Percentiles rank a stretch among this genome's conserved stretches.
These are phyloP conservation scores for Pempheris klunzingeri DNA, from an alignment of 2,797 vertebrate species.

Conservation along the genomic window DNA sequence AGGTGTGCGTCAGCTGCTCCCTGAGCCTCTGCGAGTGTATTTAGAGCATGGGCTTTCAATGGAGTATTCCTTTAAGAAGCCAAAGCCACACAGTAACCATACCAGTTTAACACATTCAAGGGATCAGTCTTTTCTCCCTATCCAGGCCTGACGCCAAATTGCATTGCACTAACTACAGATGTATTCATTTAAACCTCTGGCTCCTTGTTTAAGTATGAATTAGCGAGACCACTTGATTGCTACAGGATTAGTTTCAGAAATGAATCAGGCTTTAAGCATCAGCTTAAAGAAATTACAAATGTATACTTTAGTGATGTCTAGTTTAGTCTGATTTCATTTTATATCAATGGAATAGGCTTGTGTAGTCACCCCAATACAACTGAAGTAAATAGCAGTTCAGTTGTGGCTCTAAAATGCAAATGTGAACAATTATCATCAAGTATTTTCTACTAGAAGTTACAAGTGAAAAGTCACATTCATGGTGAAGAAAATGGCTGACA, in stretches of 20 bases:
- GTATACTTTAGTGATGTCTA: no score
- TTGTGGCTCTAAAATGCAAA: background rate
- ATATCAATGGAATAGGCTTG: background rate
- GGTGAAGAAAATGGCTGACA: no score
- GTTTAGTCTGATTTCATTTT: no score
- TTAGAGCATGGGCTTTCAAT: no score
- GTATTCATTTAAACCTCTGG: background rate
- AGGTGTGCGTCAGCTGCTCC: no score
- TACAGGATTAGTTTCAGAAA: constrained; percentile 1
- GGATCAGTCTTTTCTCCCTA: background rate
- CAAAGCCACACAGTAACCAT: background rate
- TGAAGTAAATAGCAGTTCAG: background rate
- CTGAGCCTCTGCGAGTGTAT: background rate
- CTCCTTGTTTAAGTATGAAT: background rate
- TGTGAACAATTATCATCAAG: background rate
- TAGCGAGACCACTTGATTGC: constrained; percentile 1
- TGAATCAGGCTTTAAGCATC: background rate
- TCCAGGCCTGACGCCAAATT: background rate
- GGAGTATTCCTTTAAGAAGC: background rate
- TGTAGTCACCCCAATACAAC: background rate
- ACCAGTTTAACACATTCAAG: background rate
- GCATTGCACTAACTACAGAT: background rate
- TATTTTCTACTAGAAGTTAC: background rate
- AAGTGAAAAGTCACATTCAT: no score
- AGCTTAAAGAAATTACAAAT: background rate